Base-by-base conservation (phyloP, 37 sponge, comb jelly and placozoan genomes). In the Crambe crambe region DNA sequence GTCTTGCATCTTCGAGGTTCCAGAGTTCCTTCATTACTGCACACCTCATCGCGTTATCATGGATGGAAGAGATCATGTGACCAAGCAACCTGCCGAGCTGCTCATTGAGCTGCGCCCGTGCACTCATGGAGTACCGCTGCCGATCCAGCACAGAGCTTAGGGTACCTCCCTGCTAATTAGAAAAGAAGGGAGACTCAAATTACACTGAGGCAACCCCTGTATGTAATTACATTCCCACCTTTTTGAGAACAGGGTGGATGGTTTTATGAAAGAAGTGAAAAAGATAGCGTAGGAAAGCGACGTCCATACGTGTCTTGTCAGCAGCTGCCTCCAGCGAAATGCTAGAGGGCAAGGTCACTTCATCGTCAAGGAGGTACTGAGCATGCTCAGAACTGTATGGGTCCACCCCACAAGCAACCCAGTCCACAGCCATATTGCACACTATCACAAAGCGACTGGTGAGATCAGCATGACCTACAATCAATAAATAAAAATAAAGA, bases 381-480 rank as follows among this genome's bases (percentile, higher is more conserved):
- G 80, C 85, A 56, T 84, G 85, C 37, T 80, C 81, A 64, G 69
- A 10, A 47, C 76, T 89, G 85, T 73, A 84, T 2, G 70, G 42
- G 42, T 74, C 70, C 36, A 59, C 76, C 1, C 81, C 68, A 56
- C 75, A 57, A 36, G 84, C 30, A 21, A 76, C 42, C 85, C 81
- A 84, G 63, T 89, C 90, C 71, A 89, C 90, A 56, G 90, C 84
- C 3, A 37, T 69, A 60, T 62, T 70, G 54, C 75, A 80, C 2
- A 70, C 75, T 15, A 8, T 22, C 17, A 59, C 35, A 41, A 89
- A 89, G 3, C 85, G 80, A 58, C 35, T 75, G 61, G 60, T 74
- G 43, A 84, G 76, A n/a, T 89, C 85, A 17, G 78, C 39, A 1
- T 86, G 86, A 42, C 82, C 82, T 82, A 61, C 1, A 34, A 42